Evolutionary conservation across 64 coral and sea anemone genomes (phyloP), one percentile per base, ranked within the genome.

Genomic region (Montipora cactus): DNA sequence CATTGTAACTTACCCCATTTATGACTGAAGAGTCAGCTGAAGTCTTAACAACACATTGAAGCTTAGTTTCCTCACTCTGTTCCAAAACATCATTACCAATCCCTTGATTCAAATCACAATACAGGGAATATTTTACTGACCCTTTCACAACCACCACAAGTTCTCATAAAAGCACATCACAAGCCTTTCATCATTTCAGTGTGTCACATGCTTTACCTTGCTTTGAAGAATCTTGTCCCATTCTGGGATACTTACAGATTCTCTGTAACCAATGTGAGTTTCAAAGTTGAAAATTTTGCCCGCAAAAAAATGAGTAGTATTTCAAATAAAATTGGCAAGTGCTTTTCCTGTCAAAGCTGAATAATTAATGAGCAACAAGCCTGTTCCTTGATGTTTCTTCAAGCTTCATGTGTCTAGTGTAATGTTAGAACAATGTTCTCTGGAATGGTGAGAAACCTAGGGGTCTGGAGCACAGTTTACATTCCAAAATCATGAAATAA

Each of bases 161-260:
- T 2, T 47, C 37, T 86, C 16, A 67, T 50, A 71, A 4, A 77
- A 81, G 52, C 55, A 59, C 55, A 84, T 51, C 55, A 44, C 52
- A 89, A 77, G 71, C 58, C 49, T 47, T 77, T 90, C 23, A 59
- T 61, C 47, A 1, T 61, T 52, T 50, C 49, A 73, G 61, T 12
- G 80, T 67, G 14, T 14, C 5, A 77, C 53, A 57, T 57, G 44
- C 75, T 91, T 91, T 95, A 98, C 96, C 96, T 98, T 95, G 88
- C 78, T 94, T 94, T 19, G 96, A 95, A 79, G 89, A 75, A 23
- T 90, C 96, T n/a, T 98, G 96, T 62, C 96, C 96, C 96, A 98
- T 98, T 37, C 8, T 89, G 83, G 49, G 81, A 92, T 77, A 46
- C 45, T 11, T 25, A 18, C 14, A 76, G 46, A 59, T 49, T 58